Evolutionary conservation across 2,113 vertebrate species (phyloP).

Genomic region (Nothocercus julius): DNA sequence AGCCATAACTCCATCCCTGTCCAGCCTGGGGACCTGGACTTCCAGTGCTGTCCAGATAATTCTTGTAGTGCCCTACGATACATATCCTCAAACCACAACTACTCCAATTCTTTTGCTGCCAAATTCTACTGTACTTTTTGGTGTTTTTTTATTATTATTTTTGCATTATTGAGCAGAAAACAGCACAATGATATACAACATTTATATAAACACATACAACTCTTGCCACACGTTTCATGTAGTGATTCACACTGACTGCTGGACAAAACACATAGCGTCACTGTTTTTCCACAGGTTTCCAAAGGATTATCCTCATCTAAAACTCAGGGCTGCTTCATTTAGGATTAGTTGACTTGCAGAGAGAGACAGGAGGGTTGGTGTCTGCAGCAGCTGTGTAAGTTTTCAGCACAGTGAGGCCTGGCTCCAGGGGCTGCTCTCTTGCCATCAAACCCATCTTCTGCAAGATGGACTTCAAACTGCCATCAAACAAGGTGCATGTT

Average conservation of each 20-base stretch:
- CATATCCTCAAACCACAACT: neutral
- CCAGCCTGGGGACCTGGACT: neutral
- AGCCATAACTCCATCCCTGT: neutral
- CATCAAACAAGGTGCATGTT: no score
- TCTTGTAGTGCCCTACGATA: neutral
- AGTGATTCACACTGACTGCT: neutral
- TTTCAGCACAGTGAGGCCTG: no score
- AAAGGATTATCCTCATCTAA: neutral
- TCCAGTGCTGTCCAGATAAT: neutral
- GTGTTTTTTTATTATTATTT: neutral
- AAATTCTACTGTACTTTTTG: neutral
- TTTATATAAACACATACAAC: neutral
- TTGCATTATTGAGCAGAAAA: neutral
- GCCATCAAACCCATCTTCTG: neutral
- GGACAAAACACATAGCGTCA: neutral
- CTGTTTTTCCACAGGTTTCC: neutral
- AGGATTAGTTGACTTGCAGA: neutral
- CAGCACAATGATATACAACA: rapidly evolving
- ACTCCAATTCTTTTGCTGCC: neutral
- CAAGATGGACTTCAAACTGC: neutral
- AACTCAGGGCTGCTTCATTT: neutral
- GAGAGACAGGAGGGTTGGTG: neutral
- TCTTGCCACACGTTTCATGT: rapidly evolving
- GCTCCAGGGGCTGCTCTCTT: no score
- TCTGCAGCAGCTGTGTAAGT: no score